Base-by-base conservation (phyloP, 1,140 invertebrate species). In the Agrilus planipennis region DNA sequence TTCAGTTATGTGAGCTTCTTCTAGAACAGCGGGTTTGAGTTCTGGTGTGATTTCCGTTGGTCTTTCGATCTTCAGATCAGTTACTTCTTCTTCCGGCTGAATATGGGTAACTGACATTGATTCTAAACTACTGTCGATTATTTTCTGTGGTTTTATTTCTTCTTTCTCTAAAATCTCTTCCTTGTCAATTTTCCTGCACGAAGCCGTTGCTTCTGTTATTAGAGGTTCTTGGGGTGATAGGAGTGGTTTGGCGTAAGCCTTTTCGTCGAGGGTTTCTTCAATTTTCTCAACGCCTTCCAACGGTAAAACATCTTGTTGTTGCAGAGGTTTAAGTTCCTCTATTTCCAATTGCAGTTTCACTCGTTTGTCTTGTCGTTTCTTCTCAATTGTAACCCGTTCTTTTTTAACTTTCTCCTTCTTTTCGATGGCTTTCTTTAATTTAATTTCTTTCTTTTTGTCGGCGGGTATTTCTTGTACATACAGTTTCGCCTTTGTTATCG, bases 401-500 rank as follows among this genome's bases (percentile, higher is more conserved):
- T 61, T 52, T 37, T 70, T 72, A 2, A 70, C 50, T 49, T 68
- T 69, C 37, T 75, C 72, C 49, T 70, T 68, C n/a, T 60, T 54
- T 55, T 75, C 69, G 42, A 71, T 66, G 0, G 67, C 67, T 52
- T 65, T 69, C 41, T 66, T 67, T 4, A 69, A 22, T 14, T 48
- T 28, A 17, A 61, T 44, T 45, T 53, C 48, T 42, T 54, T 45
- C 53, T 55, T 64, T 44, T 53, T 57, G 25, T 61, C 53, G 44
- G 56, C 47, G 4, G 57, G 49, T 49, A 63, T 54, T 58, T 68
- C 63, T 58, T 66, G 52, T 19, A 89, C 76, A 46, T 76, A 75
- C 22, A 92, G 64, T 62, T 78, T 81, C 2, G 81, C 86, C 63
- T 81, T 85, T 2, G 83, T 83, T 37, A 76, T 71, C n/a, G 76